phyloP scores from a whole-genome alignment of 2,888 invertebrate genomes.

The Melolontha melolontha region DNA sequence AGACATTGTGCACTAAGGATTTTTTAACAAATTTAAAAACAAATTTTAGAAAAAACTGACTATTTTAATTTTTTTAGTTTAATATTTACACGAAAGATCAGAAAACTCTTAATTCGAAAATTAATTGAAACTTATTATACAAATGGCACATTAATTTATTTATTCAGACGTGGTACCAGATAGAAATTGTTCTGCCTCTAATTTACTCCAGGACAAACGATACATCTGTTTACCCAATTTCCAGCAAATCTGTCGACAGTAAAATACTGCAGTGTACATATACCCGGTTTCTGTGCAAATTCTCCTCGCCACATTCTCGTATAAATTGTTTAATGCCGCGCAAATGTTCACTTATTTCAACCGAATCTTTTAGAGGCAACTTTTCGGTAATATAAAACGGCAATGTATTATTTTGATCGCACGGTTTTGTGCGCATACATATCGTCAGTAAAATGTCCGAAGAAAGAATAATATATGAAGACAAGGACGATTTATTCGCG shows the following conservation, averaged over 20 bases:
- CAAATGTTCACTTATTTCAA: slow-evolving; percentile 29
- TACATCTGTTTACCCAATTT: slow-evolving; percentile 34
- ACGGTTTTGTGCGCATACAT: no score
- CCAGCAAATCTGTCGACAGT: slow-evolving; percentile 35
- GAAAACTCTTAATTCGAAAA: no score
- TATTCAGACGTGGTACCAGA: not conserved
- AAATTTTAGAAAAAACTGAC: no score
- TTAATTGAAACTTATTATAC: slow-evolving; percentile 2
- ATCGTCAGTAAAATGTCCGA: no score
- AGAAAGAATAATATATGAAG: no score
- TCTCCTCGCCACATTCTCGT: slow-evolving; percentile 2
- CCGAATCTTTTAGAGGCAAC: slow-evolving; percentile 1
- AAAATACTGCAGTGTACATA: slow-evolving; percentile 13
- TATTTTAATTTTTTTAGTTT: no score
- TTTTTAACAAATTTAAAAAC: no score
- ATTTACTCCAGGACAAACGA: slow-evolving; percentile 34
- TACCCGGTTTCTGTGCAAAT: not conserved
- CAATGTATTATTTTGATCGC: no score
- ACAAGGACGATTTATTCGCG: no score
- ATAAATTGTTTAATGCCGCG: slow-evolving; percentile 36
- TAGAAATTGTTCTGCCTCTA: slow-evolving; percentile 23
- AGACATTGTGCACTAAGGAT: no score
- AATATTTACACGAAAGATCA: no score
- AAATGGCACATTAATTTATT: slow-evolving; percentile 18
- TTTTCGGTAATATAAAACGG: no score